Conservation (phyloP, 2,888 invertebrate species). For the Himalopsyche anomala region DNA sequence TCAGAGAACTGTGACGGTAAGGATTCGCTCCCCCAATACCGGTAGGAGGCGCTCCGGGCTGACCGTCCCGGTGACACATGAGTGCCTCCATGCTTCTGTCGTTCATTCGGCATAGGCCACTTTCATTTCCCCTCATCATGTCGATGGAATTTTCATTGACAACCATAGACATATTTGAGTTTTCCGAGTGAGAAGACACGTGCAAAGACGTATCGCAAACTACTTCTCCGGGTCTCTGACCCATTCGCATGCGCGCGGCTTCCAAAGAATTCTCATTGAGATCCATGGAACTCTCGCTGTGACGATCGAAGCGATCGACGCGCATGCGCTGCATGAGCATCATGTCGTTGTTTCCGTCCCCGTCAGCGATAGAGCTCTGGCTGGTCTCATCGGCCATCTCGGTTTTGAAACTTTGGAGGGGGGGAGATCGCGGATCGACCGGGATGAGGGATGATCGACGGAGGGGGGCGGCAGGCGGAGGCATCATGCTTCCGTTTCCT, state of each 20-base stretch:
- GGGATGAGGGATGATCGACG: slow-evolving; percentile 80
- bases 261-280: slow-evolving; percentile 71
- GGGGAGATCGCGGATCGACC: slow-evolving; percentile 77
- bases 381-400: slow-evolving; percentile 85
- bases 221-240: slow-evolving; percentile 54
- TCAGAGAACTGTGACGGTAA: slow-evolving; percentile 49
- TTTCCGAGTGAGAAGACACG: slow-evolving; percentile 68
- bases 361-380: slow-evolving; percentile 78
- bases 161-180: slow-evolving; percentile 66
- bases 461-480: slow-evolving; percentile 81
- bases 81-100: slow-evolving; percentile 60
- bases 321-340: slow-evolving; percentile 66
- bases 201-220: slow-evolving; percentile 63
- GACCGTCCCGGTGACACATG: slow-evolving; percentile 53
- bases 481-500: slow-evolving; percentile 80
- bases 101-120: slow-evolving; percentile 43
- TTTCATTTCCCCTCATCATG: slow-evolving; percentile 59
- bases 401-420: slow-evolving; percentile 78
- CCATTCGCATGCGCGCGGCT: slow-evolving; percentile 67
- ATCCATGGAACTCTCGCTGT: slow-evolving; percentile 73
- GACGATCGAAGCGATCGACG: slow-evolving; percentile 57
- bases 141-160: slow-evolving; percentile 68
- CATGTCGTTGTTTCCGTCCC: slow-evolving; percentile 68
- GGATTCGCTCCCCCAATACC: slow-evolving; percentile 22
- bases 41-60: slow-evolving; percentile 1